Evolutionary conservation across 2,113 vertebrate species (phyloP), one percentile per base, ranked within the genome.

Genomic region (Chaenocephalus aceratus): DNA sequence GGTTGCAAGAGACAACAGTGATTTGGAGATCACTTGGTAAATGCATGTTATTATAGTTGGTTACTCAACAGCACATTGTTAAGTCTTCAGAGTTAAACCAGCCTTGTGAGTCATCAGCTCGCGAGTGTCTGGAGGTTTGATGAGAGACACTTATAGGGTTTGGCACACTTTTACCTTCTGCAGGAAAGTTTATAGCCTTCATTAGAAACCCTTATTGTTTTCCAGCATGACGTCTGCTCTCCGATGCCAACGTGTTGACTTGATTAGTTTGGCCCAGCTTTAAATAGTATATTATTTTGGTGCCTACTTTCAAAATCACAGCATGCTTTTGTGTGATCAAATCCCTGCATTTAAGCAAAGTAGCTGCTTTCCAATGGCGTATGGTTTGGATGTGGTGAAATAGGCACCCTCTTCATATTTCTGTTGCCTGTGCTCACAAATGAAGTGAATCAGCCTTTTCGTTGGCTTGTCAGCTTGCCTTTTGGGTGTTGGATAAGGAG

Each of bases 131-230:
- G 85, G 52, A 75, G 68, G 72, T 75, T 49, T 80, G 81, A 89
- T 80, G 70, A 79, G 72, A 86, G 87, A 89, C 91, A 94, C 94
- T 94, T 90, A 93, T 75, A 93, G 87, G 77, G 86, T 84, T 66
- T 70, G 77, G 23, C 65, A 56, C 48, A 66, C 81, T 84, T 89
- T 95, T 92, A 83, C 85, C 88, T 85, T 92, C 77, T 89, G 72
- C 79, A 79, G 13, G 70, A 82, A 82, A 88, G 78, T 85, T 86
- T 77, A 63, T 72, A 70, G 72, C 81, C 83, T 23, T 76, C 75
- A 67, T 60, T 80, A 68, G 53, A 82, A 87, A 13, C 41, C 89
- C 87, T 21, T 73, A 73, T 82, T 82, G 64, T 85, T 89, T 89
- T 91, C 79, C 88, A 89, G 84, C 63, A 63, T 67, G 72, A 84